Conservation (phyloP, 1,140 invertebrate genomes). For the Drosophila asahinai region DNA sequence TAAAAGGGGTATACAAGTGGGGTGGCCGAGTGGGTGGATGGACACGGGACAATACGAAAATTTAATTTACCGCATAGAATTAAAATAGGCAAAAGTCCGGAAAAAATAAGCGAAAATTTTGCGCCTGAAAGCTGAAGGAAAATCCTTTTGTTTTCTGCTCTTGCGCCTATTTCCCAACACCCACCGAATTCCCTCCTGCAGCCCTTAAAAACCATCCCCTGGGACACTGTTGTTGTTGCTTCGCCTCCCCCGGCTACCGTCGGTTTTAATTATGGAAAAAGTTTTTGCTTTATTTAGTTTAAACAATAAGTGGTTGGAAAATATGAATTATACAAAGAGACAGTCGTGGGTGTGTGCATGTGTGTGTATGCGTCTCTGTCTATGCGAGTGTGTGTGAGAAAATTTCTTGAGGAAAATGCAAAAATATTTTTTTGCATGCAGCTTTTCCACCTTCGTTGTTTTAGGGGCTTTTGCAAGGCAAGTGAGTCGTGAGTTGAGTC, state of each 20-base stretch:
- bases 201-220: slow-evolving; percentile 9
- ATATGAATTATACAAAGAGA: slow-evolving; percentile 77
- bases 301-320: slow-evolving; percentile 80
- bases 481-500: slow-evolving; percentile 42
- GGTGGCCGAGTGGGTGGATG: slow-evolving; percentile 2
- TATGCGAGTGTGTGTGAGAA: slow-evolving; percentile 29
- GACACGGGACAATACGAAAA: slow-evolving; percentile 64
- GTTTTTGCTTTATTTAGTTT: slow-evolving; percentile 81
- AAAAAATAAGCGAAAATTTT: slow-evolving; percentile 44
- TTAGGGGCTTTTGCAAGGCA: slow-evolving; percentile 41
- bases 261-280: slow-evolving; percentile 80
- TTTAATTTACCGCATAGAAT: slow-evolving; percentile 79
- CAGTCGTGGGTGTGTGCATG: slow-evolving; percentile 18
- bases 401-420: slow-evolving; percentile 67
- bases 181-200: background rate
- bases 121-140: slow-evolving; percentile 40
- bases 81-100: slow-evolving; percentile 63
- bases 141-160: slow-evolving; percentile 69
- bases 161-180: slow-evolving; percentile 44
- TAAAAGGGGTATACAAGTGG: background rate
- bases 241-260: slow-evolving; percentile 31
- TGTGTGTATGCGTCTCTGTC: slow-evolving; percentile 13
- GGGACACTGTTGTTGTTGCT: slow-evolving; percentile 20
- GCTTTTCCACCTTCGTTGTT: slow-evolving; percentile 37
- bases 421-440: slow-evolving; percentile 59